Evolutionary conservation across 2,797 vertebrate genomes (phyloP).

Genomic region (Hephaestus fuliginosus): DNA sequence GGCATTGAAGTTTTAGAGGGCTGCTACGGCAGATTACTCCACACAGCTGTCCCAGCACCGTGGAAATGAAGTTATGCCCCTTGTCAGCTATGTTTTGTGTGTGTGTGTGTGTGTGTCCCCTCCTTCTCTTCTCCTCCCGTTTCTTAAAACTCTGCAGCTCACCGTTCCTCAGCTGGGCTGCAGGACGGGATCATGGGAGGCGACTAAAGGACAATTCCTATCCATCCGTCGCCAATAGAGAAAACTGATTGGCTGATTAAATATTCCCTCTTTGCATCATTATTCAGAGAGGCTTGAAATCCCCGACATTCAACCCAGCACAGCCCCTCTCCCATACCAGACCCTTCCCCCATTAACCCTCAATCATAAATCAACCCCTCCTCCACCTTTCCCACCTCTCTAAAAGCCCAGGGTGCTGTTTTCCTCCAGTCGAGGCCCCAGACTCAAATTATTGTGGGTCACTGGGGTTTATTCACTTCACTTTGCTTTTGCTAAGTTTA

Average conservation of each 20-base stretch:
- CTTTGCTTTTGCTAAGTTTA: conserved; percentile 59
- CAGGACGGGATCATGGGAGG: conserved; percentile 39
- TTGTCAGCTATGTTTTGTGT: conserved; percentile 90
- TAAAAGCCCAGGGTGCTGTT: conserved; percentile 42
- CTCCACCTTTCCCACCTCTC: conserved; percentile 75
- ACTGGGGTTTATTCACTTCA: conserved; percentile 53
- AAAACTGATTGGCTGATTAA: conserved; percentile 72
- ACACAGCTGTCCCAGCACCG: conserved; percentile 95
- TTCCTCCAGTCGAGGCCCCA: conserved; percentile 40
- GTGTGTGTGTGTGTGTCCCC: conserved; percentile 18
- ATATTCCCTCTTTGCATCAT: conserved; percentile 71
- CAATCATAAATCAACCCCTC: conserved; percentile 81
- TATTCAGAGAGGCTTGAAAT: conserved; percentile 65
- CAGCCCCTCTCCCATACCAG: conserved; percentile 41
- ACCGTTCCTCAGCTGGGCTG: conserved; percentile 40
- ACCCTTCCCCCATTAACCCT: conserved; percentile 68
- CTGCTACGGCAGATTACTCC: conserved; percentile 96
- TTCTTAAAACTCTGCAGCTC: conserved; percentile 56
- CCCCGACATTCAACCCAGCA: conserved; percentile 62
- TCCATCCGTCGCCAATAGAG: conserved; percentile 13
- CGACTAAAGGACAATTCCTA: conserved; percentile 31
- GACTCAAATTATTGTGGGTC: conserved; percentile 60
- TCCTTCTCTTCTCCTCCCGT: conserved; percentile 60
- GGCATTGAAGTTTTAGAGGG: conserved; percentile 94
- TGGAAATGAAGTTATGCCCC: conserved; percentile 98